Percentiles rank a stretch among this genome's conserved stretches.
Conservation (phyloP, 2,113 vertebrate genomes). For the Vidua macroura region DNA sequence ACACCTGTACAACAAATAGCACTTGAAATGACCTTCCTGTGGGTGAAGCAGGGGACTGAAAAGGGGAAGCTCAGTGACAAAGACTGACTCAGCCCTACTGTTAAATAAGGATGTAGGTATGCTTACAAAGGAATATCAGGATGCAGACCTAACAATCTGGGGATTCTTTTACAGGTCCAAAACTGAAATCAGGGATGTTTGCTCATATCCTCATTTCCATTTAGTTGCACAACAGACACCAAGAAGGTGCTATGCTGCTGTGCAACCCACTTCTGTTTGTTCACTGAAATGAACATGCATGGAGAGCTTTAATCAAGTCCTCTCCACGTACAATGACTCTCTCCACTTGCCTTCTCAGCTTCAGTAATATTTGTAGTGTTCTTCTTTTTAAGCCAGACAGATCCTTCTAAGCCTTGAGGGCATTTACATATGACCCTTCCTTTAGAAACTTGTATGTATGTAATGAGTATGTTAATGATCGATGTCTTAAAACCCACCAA, state of each 20-base stretch:
- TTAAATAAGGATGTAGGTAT: neutral
- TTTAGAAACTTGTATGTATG: constrained; percentile 24
- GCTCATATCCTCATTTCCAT: neutral
- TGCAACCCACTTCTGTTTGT: neutral
- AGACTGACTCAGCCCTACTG: neutral
- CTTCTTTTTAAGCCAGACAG: constrained; percentile 46
- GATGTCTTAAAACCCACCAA: neutral
- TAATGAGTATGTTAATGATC: neutral
- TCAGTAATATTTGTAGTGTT: constrained; percentile 65
- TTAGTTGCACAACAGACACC: neutral
- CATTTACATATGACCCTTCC: constrained; percentile 51
- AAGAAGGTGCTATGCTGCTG: neutral
- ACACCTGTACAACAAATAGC: neutral
- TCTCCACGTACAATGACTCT: constrained; percentile 32
- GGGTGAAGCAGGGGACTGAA: neutral
- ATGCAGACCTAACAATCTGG: neutral
- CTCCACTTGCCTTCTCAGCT: constrained; percentile 44
- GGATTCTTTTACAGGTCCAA: neutral
- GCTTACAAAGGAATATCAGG: neutral
- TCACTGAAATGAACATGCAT: constrained; percentile 33
- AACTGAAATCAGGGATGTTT: neutral
- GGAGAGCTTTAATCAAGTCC: constrained; percentile 45
- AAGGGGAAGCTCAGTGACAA: neutral
- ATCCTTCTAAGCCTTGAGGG: constrained; percentile 44
- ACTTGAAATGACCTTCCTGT: neutral